Evolutionary conservation across 2,888 invertebrate genomes (phyloP).

Genomic region (Beris morrisii): DNA sequence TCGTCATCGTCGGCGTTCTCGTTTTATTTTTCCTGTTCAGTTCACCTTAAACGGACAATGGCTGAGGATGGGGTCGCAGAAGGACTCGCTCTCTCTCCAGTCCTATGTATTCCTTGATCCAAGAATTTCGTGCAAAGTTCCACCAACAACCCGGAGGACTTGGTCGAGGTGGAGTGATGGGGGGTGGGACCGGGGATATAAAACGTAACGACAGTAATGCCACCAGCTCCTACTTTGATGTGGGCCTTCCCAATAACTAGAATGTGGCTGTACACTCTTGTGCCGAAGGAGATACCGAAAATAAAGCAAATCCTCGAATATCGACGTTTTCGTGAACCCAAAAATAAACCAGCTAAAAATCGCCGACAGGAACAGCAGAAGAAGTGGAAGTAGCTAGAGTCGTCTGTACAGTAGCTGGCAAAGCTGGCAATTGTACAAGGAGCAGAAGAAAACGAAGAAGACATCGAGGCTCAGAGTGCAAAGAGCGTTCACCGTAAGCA

Average conservation of each 20-base stretch:
- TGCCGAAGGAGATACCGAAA: conserved; percentile 18
- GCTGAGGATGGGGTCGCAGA: conserved; percentile 3
- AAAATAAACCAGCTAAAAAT: conserved; percentile 27
- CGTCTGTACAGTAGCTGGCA: not conserved
- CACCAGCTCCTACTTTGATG: not conserved
- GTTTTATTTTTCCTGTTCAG: not conserved
- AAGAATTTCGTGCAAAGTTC: not conserved
- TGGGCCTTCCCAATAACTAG: too few species aligned
- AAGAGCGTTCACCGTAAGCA: conserved; percentile 31
- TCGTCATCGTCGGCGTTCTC: conserved; percentile 18
- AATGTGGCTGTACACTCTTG: too few species aligned
- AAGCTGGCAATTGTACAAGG: conserved; percentile 20
- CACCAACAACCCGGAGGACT: not conserved
- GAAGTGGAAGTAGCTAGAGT: too few species aligned
- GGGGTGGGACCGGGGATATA: not conserved
- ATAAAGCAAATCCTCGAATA: conserved; percentile 27
- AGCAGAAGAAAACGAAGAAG: conserved; percentile 20
- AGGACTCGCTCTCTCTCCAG: not conserved
- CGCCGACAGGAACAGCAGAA: not conserved
- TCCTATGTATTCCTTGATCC: not conserved
- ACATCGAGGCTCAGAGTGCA: conserved; percentile 13
- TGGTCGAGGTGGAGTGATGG: not conserved
- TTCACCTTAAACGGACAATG: conserved; percentile 30
- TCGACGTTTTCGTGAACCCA: conserved; percentile 30
- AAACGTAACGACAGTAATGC: conserved; percentile 6